Evolutionary conservation across 2,113 vertebrate species (phyloP).

Genomic region (Erinaceus europaeus): DNA sequence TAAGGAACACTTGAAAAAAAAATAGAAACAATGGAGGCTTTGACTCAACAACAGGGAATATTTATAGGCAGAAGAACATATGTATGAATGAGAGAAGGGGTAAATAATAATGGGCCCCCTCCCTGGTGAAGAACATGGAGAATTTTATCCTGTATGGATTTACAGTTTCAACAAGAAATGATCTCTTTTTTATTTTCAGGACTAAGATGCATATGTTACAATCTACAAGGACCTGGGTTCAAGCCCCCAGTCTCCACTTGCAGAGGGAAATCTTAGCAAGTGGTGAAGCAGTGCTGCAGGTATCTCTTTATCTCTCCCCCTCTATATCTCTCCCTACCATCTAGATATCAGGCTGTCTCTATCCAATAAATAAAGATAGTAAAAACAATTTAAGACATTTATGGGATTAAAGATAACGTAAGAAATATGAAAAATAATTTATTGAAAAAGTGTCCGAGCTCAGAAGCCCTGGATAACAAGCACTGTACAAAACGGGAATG

Average conservation of each 20-base stretch:
- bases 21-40: too few species aligned
- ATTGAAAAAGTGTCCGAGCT: background rate
- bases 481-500: background rate
- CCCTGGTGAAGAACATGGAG: background rate
- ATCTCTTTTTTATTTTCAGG: background rate
- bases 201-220: background rate
- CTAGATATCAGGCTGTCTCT: too few species aligned
- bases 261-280: too few species aligned
- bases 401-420: background rate
- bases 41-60: background rate
- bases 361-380: too few species aligned
- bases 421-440: background rate
- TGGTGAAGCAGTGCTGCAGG: too few species aligned
- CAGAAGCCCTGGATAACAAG: background rate
- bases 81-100: background rate
- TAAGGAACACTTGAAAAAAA: too few species aligned
- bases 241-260: too few species aligned
- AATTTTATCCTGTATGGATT: background rate
- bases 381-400: background rate
- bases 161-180: background rate
- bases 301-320: too few species aligned
- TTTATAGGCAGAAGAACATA: background rate
- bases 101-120: background rate
- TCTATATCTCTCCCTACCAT: too few species aligned
- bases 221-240: too few species aligned